Conservation (phyloP, 2,797 vertebrate species). For the Cottoperca gobio region DNA sequence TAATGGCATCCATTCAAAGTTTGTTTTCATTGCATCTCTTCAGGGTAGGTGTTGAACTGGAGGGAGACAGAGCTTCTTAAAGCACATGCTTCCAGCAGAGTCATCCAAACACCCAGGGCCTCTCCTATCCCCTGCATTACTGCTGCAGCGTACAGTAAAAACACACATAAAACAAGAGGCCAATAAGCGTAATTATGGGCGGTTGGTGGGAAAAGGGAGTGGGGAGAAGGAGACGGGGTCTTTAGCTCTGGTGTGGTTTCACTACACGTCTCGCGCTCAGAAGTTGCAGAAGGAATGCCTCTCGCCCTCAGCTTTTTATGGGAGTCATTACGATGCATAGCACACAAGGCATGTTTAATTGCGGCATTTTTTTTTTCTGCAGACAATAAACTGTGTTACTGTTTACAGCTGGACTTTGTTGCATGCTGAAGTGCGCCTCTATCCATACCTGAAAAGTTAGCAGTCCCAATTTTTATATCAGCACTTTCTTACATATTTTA, state of each 20-base stretch:
- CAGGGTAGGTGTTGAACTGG: slow-evolving; percentile 42
- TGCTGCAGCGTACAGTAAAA: slow-evolving; percentile 71
- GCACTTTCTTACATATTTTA: slow-evolving; percentile 53
- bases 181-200: slow-evolving; percentile 77
- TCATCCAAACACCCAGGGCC: slow-evolving; percentile 46
- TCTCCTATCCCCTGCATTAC: slow-evolving; percentile 44
- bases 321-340: slow-evolving; percentile 80
- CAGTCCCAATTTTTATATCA: slow-evolving; percentile 47
- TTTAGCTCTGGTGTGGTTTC: slow-evolving; percentile 79
- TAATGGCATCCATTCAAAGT: slow-evolving; percentile 19
- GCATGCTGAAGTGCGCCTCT: slow-evolving; percentile 46
- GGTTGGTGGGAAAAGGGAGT: slow-evolving; percentile 77
- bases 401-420: slow-evolving; percentile 78
- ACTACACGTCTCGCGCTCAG: slow-evolving; percentile 74
- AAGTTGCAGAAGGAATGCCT: slow-evolving; percentile 81
- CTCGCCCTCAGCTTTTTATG: slow-evolving; percentile 82
- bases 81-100: slow-evolving; percentile 36
- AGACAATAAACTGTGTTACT: slow-evolving; percentile 80
- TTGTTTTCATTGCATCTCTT: slow-evolving; percentile 12
- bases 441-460: slow-evolving; percentile 37
- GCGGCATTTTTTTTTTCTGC: slow-evolving; percentile 58
- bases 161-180: slow-evolving; percentile 79
- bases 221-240: slow-evolving; percentile 57
- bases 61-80: slow-evolving; percentile 39
- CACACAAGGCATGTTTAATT: slow-evolving; percentile 82